Conservation (phyloP, 1,140 invertebrate genomes). For the Pseudobourletiella spinata region DNA sequence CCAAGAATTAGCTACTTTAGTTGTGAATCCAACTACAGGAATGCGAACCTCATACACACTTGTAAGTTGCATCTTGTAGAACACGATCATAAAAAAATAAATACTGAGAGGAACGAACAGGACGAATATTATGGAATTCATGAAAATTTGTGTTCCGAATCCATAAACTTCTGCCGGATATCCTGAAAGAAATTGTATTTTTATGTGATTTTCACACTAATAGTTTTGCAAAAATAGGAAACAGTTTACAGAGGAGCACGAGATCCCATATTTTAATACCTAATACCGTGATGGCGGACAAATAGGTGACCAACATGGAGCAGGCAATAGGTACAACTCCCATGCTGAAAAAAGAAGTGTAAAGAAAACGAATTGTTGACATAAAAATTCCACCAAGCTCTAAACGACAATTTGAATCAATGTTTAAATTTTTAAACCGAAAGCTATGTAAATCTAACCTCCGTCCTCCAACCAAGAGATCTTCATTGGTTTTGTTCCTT, state of each 20-base stretch:
- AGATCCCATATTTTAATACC: too few relatives aligned
- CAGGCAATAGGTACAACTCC: constrained; percentile 30
- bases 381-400: too few relatives aligned
- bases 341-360: constrained; percentile 14
- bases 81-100: constrained; percentile 34
- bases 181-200: constrained; percentile 22
- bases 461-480: constrained; percentile 32
- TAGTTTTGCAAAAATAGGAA: too few relatives aligned
- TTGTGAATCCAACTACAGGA: too few relatives aligned
- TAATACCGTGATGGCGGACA: constrained; percentile 31
- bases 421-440: neutral
- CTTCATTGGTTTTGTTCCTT: constrained; percentile 31
- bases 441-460: neutral
- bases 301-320: constrained; percentile 33
- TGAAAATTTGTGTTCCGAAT: constrained; percentile 33
- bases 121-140: constrained; percentile 24
- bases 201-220: too few relatives aligned
- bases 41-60: constrained; percentile 35
- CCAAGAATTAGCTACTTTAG: too few relatives aligned
- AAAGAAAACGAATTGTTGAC: neutral
- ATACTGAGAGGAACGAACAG: constrained; percentile 27
- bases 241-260: too few relatives aligned
- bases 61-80: constrained; percentile 35
- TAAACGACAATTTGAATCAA: neutral
- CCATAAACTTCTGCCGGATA: constrained; percentile 34